Conservation (phyloP, 92 coral and sea anemone genomes). For the Epizoanthus illoricatus region DNA sequence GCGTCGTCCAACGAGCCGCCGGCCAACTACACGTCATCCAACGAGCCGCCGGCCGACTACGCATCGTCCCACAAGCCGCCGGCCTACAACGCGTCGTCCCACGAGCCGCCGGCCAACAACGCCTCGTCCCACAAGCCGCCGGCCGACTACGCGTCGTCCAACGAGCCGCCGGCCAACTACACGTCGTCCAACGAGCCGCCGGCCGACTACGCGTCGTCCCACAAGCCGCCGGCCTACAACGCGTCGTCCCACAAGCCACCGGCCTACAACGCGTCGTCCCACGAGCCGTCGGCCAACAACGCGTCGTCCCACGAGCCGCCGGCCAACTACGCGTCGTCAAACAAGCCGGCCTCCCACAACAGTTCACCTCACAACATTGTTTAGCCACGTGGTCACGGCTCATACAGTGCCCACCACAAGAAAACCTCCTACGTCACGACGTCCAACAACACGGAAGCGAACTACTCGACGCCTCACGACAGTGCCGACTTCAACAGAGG, state of each 20-base stretch:
- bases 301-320: background rate
- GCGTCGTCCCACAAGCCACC: slow-evolving; percentile 6
- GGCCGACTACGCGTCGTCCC: slow-evolving; percentile 1
- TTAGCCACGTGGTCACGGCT: slow-evolving; percentile 6
- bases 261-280: background rate
- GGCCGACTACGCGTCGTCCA: slow-evolving; percentile 3
- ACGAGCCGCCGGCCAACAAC: background rate
- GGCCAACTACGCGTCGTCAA: background rate
- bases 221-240: background rate
- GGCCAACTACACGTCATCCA: background rate
- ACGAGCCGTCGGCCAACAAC: background rate
- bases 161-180: background rate
- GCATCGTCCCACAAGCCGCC: background rate
- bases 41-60: background rate
- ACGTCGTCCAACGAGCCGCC: background rate
- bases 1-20: background rate
- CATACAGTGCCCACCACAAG: background rate
- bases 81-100: background rate
- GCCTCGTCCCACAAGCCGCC: background rate
- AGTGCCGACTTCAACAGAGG: background rate
- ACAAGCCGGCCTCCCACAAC: background rate
- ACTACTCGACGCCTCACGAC: background rate
- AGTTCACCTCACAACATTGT: slow-evolving; percentile 13
- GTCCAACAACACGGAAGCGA: background rate
- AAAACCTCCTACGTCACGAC: background rate